phyloP scores from a whole-genome alignment of 2,888 invertebrate species.

The Phyto melanocephala region DNA sequence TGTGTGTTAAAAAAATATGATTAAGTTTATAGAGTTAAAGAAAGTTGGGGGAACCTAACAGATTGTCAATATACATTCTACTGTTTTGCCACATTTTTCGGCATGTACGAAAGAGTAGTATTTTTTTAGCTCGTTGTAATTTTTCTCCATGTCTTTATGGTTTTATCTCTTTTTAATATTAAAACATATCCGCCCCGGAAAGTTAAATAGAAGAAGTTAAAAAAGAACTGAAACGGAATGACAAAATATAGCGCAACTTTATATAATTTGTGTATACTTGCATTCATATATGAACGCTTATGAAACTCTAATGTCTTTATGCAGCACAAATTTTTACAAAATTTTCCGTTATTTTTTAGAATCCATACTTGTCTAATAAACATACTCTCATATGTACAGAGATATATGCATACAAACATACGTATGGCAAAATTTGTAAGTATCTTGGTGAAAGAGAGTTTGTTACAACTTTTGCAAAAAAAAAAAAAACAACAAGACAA shows the following conservation, averaged over 20 bases:
- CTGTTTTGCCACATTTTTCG: conserved; percentile 3
- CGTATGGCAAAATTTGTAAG: conserved; percentile 6
- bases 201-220: conserved; percentile 67
- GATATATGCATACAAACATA: background rate
- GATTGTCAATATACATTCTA: conserved; percentile 37
- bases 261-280: background rate
- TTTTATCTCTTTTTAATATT: conserved; percentile 62
- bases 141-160: conserved; percentile 47
- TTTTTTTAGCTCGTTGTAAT: conserved; percentile 47
- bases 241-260: conserved; percentile 8
- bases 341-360: background rate
- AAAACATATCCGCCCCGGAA: conserved; percentile 67
- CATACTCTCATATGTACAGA: too few relatives aligned
- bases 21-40: conserved; percentile 9
- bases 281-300: conserved; percentile 38
- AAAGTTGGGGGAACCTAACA: background rate
- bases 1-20: conserved; percentile 17
- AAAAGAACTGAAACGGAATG: background rate
- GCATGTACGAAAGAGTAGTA: background rate
- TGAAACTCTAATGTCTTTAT: conserved; percentile 52
- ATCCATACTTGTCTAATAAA: too few relatives aligned
- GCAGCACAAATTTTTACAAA: conserved; percentile 36
- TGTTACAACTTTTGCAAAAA: conserved; percentile 42
- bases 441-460: background rate
- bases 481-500: conserved; percentile 32